phyloP scores from a whole-genome alignment of 2,888 invertebrate genomes.

The Andrena hattorfiana region DNA sequence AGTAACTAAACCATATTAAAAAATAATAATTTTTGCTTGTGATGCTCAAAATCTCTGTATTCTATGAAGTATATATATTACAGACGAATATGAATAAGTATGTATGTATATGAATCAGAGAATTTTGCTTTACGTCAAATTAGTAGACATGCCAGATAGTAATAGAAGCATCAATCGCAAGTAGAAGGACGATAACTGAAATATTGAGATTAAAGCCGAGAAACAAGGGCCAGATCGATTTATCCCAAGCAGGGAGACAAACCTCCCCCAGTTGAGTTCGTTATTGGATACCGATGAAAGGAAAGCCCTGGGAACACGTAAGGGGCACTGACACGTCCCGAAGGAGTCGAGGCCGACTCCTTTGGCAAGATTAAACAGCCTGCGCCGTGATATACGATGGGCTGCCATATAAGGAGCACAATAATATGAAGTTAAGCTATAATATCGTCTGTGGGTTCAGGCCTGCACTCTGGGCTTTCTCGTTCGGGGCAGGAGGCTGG shows the following conservation, averaged over 20 bases:
- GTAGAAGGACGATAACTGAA: background rate
- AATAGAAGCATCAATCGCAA: too few species aligned
- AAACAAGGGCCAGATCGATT: background rate
- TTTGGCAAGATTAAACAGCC: conserved; percentile 72
- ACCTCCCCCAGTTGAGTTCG: background rate
- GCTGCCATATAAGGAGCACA: conserved; percentile 75
- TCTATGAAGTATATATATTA: too few species aligned
- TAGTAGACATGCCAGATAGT: too few species aligned
- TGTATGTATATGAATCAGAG: too few species aligned
- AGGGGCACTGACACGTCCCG: conserved; percentile 64
- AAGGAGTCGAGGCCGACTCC: conserved; percentile 58
- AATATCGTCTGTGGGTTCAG: conserved; percentile 71
- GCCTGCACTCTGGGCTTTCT: conserved; percentile 39
- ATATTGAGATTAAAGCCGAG: background rate
- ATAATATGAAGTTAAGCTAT: conserved; percentile 77
- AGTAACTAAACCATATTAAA: too few species aligned
- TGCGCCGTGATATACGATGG: conserved; percentile 73
- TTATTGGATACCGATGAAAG: conserved; percentile 34
- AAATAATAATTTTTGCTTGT: too few species aligned
- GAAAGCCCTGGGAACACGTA: conserved; percentile 41
- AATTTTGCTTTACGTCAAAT: too few species aligned
- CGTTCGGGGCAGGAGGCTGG: conserved; percentile 45
- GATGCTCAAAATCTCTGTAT: too few species aligned
- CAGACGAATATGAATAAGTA: too few species aligned
- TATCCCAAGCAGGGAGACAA: background rate